Percentiles rank a stretch among this genome's conserved stretches.
These are phyloP conservation scores for Promerops cafer DNA, from an alignment of 2,113 vertebrate genomes.

Conservation along the genomic window DNA sequence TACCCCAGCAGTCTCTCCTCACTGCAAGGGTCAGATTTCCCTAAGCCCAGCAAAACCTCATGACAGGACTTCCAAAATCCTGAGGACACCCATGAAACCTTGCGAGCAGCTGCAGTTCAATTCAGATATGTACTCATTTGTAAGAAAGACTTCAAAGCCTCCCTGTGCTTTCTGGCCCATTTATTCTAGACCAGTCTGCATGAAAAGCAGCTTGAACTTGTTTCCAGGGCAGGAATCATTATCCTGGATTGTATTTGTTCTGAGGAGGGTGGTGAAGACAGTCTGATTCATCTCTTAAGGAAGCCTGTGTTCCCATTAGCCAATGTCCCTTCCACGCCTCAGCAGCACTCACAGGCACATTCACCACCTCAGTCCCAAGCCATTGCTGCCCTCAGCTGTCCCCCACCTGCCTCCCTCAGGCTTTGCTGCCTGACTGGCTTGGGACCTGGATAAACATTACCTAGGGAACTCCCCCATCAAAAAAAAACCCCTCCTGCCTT, in stretches of 20 bases:
- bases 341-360: rapidly evolving
- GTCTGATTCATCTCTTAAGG: not conserved
- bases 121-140: rapidly evolving
- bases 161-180: not conserved
- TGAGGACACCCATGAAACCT: not conserved
- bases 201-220: not conserved
- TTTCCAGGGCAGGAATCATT: not conserved
- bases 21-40: not conserved
- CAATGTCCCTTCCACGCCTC: rapidly evolving
- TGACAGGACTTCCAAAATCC: not conserved
- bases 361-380: rapidly evolving
- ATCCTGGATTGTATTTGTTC: not conserved
- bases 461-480: not conserved
- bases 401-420: not conserved
- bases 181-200: not conserved
- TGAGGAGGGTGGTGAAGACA: not conserved
- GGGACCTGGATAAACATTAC: not conserved
- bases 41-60: not conserved
- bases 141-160: not conserved
- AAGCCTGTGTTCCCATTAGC: rapidly evolving
- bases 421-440: not conserved
- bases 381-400: not conserved
- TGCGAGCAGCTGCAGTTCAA: not conserved
- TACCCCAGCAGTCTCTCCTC: not conserved
- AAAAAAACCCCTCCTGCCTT: not conserved